Evolutionary conservation across 2,113 vertebrate species (phyloP).

Genomic region (Nettapus auritus): DNA sequence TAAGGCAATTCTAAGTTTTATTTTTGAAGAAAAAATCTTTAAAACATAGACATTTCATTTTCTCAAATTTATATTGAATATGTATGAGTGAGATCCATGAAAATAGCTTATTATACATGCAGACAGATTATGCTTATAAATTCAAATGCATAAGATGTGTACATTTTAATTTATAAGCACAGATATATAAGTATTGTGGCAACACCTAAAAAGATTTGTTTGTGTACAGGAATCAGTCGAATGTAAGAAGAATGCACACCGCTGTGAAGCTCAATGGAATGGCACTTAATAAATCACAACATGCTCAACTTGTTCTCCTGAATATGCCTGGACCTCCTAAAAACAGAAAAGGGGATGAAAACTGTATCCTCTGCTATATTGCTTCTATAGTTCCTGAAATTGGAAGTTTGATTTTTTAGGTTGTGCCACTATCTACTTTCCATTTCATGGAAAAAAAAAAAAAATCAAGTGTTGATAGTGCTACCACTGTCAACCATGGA

Average conservation of each 20-base stretch:
- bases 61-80: not conserved
- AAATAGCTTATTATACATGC: not conserved
- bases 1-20: not conserved
- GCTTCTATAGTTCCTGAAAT: not conserved
- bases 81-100: not conserved
- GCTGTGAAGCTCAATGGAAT: constrained; percentile 94
- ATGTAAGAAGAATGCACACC: constrained; percentile 96
- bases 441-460: not conserved
- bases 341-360: constrained; percentile 92
- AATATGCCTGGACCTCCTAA: constrained; percentile 96
- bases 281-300: constrained; percentile 90
- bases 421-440: not conserved
- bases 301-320: constrained; percentile 91
- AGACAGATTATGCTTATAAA: not conserved
- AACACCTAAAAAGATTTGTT: not conserved
- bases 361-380: constrained; percentile 89
- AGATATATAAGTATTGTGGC: not conserved
- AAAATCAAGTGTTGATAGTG: not conserved
- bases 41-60: not conserved
- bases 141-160: not conserved
- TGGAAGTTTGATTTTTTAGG: not conserved
- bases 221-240: constrained; percentile 88
- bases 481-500: not conserved
- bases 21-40: not conserved
- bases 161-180: not conserved